phyloP scores from a whole-genome alignment of 2,113 vertebrate genomes.

The Hylia prasina region DNA sequence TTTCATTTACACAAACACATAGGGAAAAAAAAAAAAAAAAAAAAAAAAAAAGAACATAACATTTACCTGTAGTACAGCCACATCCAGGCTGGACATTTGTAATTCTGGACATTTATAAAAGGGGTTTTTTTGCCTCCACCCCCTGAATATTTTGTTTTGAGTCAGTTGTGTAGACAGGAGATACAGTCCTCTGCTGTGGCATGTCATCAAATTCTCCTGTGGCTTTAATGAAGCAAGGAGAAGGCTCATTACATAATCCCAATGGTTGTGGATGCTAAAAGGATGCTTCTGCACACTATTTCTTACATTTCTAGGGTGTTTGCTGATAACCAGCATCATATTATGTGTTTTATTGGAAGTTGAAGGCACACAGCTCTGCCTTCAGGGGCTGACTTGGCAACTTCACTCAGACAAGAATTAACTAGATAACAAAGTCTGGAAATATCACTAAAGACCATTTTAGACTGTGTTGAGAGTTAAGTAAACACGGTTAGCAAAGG shows the following conservation, averaged over 20 bases:
- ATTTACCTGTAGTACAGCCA: neutral
- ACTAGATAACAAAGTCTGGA: neutral
- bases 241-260: neutral
- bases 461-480: neutral
- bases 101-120: neutral
- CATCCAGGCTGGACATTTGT: neutral
- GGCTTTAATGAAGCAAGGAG: neutral
- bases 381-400: neutral
- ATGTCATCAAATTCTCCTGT: neutral
- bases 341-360: neutral
- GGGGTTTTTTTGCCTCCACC: fast-evolving
- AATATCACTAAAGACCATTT: neutral
- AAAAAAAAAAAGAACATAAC: no score
- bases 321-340: neutral
- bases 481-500: neutral
- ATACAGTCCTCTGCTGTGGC: neutral
- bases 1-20: neutral
- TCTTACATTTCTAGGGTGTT: neutral
- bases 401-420: neutral
- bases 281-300: neutral
- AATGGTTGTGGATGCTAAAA: neutral
- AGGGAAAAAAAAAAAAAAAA: neutral
- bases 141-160: neutral
- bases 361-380: neutral
- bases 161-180: neutral